A percentile compares a stretch with the other conserved stretches of the same genome.
Evolutionary conservation across 2,113 vertebrate species (phyloP).

Genomic region (Rhinoderma darwinii): DNA sequence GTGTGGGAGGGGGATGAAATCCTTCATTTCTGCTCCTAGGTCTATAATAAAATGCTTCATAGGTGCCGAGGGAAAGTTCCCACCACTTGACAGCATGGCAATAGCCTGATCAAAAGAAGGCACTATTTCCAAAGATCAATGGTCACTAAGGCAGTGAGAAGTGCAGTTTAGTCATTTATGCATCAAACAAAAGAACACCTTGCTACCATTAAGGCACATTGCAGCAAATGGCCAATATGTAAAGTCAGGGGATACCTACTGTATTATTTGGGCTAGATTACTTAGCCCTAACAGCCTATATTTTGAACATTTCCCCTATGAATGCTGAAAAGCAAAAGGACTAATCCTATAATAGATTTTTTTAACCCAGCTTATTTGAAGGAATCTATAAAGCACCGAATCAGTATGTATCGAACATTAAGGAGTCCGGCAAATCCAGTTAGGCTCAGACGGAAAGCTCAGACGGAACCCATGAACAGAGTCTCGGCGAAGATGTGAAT

Average conservation of each 20-base stretch:
- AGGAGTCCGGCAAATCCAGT: too few relatives aligned
- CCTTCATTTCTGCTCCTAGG: neutral
- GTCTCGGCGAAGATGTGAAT: too few relatives aligned
- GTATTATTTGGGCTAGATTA: neutral
- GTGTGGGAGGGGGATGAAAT: neutral
- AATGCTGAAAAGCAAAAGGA: neutral
- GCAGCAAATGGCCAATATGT: neutral
- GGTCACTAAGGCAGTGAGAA: neutral
- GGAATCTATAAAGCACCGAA: neutral
- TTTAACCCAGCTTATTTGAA: neutral
- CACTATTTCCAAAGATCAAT: slow-evolving; percentile 33
- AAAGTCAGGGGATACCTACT: neutral
- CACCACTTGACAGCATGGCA: slow-evolving; percentile 21
- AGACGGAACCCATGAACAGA: too few relatives aligned
- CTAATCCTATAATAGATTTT: too few relatives aligned
- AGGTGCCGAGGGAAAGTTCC: slow-evolving; percentile 20
- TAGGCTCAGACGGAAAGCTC: too few relatives aligned
- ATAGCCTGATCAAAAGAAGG: slow-evolving; percentile 25
- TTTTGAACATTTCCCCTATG: neutral
- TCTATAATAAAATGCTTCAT: slow-evolving; percentile 22
- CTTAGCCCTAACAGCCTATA: neutral
- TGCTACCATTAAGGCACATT: neutral
- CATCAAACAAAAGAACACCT: slow-evolving; percentile 1
- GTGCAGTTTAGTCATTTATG: neutral
- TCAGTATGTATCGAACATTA: neutral